Conservation (phyloP, 2,113 vertebrate species). For the Chloebia gouldiae region DNA sequence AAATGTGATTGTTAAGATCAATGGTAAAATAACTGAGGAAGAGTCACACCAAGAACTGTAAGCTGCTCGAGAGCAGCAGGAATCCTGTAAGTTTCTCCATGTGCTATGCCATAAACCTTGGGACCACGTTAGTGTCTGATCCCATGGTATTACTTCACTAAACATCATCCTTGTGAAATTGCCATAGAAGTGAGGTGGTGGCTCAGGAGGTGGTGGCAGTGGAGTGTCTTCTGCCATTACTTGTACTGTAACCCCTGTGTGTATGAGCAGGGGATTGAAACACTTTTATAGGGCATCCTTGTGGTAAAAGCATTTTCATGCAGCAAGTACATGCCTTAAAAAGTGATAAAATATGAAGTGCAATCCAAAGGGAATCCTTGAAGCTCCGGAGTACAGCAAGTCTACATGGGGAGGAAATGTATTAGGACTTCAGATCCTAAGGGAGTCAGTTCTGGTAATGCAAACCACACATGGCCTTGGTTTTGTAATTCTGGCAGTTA, state of each 20-base stretch:
- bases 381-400: background rate
- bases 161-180: background rate
- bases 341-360: background rate
- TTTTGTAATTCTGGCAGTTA: background rate
- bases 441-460: background rate
- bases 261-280: background rate
- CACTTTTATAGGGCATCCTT: background rate
- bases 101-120: background rate
- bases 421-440: background rate
- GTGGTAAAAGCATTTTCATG: background rate
- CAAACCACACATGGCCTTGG: background rate
- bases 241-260: background rate
- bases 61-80: background rate
- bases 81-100: background rate
- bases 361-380: background rate
- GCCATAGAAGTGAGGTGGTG: background rate
- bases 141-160: background rate
- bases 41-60: background rate
- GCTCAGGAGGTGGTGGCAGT: background rate
- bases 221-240: background rate
- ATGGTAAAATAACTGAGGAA: background rate
- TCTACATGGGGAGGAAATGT: background rate
- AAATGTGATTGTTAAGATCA: background rate
- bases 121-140: background rate
- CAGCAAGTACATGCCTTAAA: background rate